phyloP scores from a whole-genome alignment of 37 sponge, comb jelly and placozoan genomes.

The Spongia lamella region DNA sequence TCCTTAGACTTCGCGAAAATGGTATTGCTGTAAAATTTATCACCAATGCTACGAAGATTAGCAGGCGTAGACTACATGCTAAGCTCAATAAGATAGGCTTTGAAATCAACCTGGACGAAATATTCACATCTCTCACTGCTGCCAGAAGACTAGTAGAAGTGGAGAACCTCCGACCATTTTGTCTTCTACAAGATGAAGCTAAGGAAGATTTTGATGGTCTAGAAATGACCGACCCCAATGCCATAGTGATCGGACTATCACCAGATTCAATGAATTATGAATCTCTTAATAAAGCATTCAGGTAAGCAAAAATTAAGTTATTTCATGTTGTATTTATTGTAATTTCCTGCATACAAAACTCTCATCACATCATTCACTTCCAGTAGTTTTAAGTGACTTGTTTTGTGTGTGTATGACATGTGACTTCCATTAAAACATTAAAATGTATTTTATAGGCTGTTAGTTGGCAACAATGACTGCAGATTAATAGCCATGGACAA shows the following conservation, averaged over 20 bases:
- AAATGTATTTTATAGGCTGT: slow-evolving; percentile 24
- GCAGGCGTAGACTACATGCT: slow-evolving; percentile 26
- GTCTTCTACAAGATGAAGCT: slow-evolving; percentile 38
- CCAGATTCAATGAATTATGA: slow-evolving; percentile 46
- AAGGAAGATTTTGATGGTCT: slow-evolving; percentile 64
- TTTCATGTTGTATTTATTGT: too few species aligned
- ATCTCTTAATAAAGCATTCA: slow-evolving; percentile 63
- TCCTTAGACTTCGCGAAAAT: slow-evolving; percentile 4
- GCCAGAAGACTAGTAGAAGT: slow-evolving; percentile 27
- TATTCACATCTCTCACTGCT: slow-evolving; percentile 64
- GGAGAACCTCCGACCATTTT: slow-evolving; percentile 39
- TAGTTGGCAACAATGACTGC: slow-evolving; percentile 8
- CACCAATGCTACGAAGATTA: slow-evolving; percentile 75
- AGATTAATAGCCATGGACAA: slow-evolving; percentile 70
- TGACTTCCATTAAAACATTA: too few species aligned
- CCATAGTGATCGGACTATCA: slow-evolving; percentile 72
- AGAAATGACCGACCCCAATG: slow-evolving; percentile 20
- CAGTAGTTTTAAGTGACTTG: background rate
- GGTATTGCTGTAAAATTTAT: slow-evolving; percentile 46
- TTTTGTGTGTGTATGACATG: background rate
- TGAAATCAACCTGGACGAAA: slow-evolving; percentile 37
- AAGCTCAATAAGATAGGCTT: slow-evolving; percentile 46
- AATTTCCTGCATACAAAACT: background rate
- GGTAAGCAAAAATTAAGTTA: too few species aligned
- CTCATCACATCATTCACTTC: background rate